Evolutionary conservation across 2,888 invertebrate genomes (phyloP), one percentile per base, ranked within the genome.

Genomic region (Erynnis tages): DNA sequence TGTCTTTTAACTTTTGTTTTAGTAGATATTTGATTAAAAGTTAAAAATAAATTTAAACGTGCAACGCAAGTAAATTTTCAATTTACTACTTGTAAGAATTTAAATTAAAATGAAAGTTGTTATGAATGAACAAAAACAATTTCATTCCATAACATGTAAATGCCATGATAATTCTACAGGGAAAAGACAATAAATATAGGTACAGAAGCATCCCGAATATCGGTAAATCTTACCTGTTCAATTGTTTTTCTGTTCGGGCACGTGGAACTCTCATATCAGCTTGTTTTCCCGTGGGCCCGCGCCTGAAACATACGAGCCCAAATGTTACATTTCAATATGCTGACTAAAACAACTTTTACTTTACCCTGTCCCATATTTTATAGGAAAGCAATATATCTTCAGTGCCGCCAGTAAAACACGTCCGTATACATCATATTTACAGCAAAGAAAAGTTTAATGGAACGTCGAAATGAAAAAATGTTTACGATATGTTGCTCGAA

Each of bases 311-410:
- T 76, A 71, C 72, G 65, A 67, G 67, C 63, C 73, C 79, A 78
- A 80, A 79, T 79, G 82, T 80, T 82, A 83, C 80, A 71, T 76
- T 81, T 79, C 85, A 84, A 82, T 84, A 84, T 79, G 82, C 81
- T 76, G 79, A 80, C 79, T 76, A 65, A 69, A 76, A 75, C 71
- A 73, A 81, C 74, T 78, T 78, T 76, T 72, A 71, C 71, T 74
- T 66, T 61, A 56, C 62, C 67, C 65, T 63, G 61, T 63, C 67
- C 63, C 65, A 67, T 70, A 68, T 78, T 81, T 79, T 79, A 79
- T 69, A 66, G 71, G 70, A 67, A 65, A 62, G 60, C 63, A 60
- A 66, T 63, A 65, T 61, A 47, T 60, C 54, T 61, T 56, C 53
- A 47, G 37, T 40, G 47, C 40, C 53, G 44, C 45, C 53, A 21